Conservation (phyloP, 53 echinoderm and acorn worm genomes). For the Holothuria scabra region DNA sequence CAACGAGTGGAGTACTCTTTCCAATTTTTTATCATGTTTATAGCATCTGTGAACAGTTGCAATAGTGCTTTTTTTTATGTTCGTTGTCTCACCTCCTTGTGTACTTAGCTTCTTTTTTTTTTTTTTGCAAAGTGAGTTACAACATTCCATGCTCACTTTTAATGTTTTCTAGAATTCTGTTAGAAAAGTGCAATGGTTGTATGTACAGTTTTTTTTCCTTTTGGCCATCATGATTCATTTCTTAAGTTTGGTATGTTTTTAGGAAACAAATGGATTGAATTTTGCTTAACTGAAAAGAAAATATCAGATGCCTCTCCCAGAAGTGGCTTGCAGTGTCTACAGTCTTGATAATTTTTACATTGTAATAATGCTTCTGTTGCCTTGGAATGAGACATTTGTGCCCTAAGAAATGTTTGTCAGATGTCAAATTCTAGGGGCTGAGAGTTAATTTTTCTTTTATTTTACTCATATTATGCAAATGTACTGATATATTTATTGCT, state of each 20-base stretch:
- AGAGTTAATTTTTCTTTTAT: too few relatives aligned
- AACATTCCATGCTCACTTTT: constrained; percentile 37
- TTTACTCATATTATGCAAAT: too few relatives aligned
- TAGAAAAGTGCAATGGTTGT: constrained; percentile 48
- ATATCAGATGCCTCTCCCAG: constrained; percentile 12
- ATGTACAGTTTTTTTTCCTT: constrained; percentile 29
- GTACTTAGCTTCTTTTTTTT: neutral
- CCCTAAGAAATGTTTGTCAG: too few relatives aligned
- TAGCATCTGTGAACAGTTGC: too few relatives aligned
- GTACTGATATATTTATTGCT: too few relatives aligned
- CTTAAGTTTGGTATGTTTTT: constrained; percentile 34
- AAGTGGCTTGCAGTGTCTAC: constrained; percentile 11
- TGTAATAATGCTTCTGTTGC: too few relatives aligned
- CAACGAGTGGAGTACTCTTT: too few relatives aligned
- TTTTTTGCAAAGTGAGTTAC: constrained; percentile 15
- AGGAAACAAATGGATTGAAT: neutral
- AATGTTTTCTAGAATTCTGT: constrained; percentile 45
- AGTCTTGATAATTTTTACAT: neutral
- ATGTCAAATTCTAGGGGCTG: too few relatives aligned
- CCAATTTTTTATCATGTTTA: too few relatives aligned
- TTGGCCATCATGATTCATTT: neutral
- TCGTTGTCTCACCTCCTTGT: too few relatives aligned
- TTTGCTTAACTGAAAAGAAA: neutral
- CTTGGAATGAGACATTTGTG: too few relatives aligned
- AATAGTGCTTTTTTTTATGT: too few relatives aligned